Percentiles rank a stretch among this genome's conserved stretches.
Conservation (phyloP, 2,113 vertebrate genomes). For the Plecotus auritus region DNA sequence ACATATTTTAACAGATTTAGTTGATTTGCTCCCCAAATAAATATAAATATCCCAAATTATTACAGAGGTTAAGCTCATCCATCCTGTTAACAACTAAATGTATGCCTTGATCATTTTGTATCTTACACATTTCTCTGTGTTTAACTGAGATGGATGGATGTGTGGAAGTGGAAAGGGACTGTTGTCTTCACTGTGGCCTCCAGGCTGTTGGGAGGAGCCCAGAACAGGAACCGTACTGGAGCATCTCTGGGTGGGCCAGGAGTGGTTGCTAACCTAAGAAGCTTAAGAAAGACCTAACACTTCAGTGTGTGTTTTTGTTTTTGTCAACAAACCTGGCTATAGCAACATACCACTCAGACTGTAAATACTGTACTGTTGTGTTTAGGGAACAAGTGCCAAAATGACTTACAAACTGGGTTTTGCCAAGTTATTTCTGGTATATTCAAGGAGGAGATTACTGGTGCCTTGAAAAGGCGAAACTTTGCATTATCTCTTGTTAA, state of each 20-base stretch:
- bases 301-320: background rate
- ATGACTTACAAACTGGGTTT: background rate
- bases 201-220: background rate
- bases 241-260: background rate
- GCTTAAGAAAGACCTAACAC: background rate
- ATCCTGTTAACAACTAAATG: background rate
- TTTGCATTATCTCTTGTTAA: background rate
- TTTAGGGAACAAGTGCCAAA: conserved; percentile 24
- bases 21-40: background rate
- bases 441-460: background rate
- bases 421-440: background rate
- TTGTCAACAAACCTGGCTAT: background rate
- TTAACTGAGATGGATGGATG: background rate
- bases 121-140: background rate
- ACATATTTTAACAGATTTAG: background rate
- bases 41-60: background rate
- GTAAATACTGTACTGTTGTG: background rate
- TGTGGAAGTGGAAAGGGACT: background rate
- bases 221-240: background rate
- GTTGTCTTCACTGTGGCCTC: background rate
- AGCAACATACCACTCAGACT: background rate
- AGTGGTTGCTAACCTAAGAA: background rate
- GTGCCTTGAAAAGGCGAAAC: background rate
- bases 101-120: background rate
- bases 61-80: background rate